A percentile compares a stretch with the other conserved stretches of the same genome.
Evolutionary conservation across 2,797 vertebrate genomes (phyloP).

Genomic region (Syngnathus acus): DNA sequence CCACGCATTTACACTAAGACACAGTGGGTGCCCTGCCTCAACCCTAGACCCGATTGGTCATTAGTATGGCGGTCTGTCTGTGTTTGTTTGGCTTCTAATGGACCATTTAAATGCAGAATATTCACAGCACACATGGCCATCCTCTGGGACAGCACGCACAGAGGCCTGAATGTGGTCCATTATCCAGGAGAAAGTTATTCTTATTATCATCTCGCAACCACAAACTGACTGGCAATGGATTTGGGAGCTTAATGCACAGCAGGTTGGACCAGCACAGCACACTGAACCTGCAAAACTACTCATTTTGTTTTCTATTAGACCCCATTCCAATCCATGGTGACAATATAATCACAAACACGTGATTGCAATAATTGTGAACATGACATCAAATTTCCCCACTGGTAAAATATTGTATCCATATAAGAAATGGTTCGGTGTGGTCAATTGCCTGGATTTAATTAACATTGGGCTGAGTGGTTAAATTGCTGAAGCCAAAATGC

Average conservation of each 20-base stretch:
- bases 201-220: slow-evolving; percentile 66
- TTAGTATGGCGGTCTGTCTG: slow-evolving; percentile 70
- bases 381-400: no score
- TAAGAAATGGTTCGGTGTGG: no score
- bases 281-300: not conserved
- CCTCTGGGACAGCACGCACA: slow-evolving; percentile 51
- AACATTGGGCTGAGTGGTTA: no score
- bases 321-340: not conserved
- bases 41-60: slow-evolving; percentile 64
- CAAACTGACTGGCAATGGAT: slow-evolving; percentile 59
- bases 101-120: slow-evolving; percentile 75
- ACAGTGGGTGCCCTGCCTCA: slow-evolving; percentile 48
- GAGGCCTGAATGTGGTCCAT: slow-evolving; percentile 64
- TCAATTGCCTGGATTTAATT: no score
- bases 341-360: not conserved
- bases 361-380: no score
- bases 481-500: no score
- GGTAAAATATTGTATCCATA: no score
- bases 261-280: slow-evolving; percentile 20
- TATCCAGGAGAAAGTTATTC: slow-evolving; percentile 71
- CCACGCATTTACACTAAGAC: slow-evolving; percentile 29
- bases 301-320: not conserved
- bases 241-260: slow-evolving; percentile 15
- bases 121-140: slow-evolving; percentile 67
- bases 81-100: slow-evolving; percentile 75